Evolutionary conservation across 2,113 vertebrate genomes (phyloP).

Genomic region (Xenopus laevis): DNA sequence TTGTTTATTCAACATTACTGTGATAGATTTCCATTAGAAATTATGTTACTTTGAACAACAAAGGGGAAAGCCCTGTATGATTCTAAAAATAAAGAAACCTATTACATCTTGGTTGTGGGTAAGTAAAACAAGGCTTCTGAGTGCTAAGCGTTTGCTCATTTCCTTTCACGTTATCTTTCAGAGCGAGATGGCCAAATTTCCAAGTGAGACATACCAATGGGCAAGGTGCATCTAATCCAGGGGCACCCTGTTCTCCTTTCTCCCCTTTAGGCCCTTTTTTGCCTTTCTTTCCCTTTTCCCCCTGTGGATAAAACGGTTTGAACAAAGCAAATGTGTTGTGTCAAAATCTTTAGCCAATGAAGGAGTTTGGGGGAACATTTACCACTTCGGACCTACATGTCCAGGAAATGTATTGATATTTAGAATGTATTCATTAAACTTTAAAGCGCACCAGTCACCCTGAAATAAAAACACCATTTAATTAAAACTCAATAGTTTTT

Average conservation of each 20-base stretch:
- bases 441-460: too few relatives aligned
- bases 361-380: slow-evolving; percentile 69
- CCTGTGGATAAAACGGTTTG: slow-evolving; percentile 95
- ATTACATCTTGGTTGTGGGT: too few relatives aligned
- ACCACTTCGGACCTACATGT: slow-evolving; percentile 62
- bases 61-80: too few relatives aligned
- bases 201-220: slow-evolving; percentile 93
- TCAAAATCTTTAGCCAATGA: slow-evolving; percentile 47
- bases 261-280: slow-evolving; percentile 99
- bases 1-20: too few relatives aligned
- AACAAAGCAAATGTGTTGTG: slow-evolving; percentile 70
- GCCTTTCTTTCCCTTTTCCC: slow-evolving; percentile 99
- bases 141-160: slow-evolving; percentile 63
- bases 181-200: slow-evolving; percentile 54
- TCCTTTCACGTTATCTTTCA: slow-evolving; percentile 51
- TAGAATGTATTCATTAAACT: too few relatives aligned
- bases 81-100: too few relatives aligned
- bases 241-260: slow-evolving; percentile 99
- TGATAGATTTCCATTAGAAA: too few relatives aligned
- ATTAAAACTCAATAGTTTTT: too few relatives aligned
- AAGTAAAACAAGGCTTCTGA: background rate
- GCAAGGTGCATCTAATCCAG: slow-evolving; percentile 99
- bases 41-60: too few relatives aligned
- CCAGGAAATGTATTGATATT: too few relatives aligned
- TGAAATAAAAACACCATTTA: too few relatives aligned